Evolutionary conservation across 2,113 vertebrate genomes (phyloP), one percentile per base, ranked within the genome.

Genomic region (Ophiodon elongatus): DNA sequence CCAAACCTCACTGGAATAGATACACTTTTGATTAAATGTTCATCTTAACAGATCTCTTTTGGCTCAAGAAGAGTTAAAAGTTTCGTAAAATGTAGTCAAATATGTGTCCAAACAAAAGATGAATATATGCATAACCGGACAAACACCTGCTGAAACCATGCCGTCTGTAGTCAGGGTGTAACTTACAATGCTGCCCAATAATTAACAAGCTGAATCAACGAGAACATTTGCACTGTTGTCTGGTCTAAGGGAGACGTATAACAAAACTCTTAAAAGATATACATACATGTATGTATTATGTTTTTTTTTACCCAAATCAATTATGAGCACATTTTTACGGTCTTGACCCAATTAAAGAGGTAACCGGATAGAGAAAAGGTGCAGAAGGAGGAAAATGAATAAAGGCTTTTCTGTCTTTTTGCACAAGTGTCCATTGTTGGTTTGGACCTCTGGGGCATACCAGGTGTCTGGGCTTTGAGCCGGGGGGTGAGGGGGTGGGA

Each of bases 341-440:
- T 35, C 31, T 43, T 82, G 74, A 66, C 54, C 57, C 80, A 27
- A 84, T 84, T 78, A 75, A 82, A 78, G 23, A 56, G 9, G 31
- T 70, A 71, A 70, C 27, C 35, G 9, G 39, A 72, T 6, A 59
- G 65, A 73, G 68, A 67, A 76, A 84, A 90, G 76, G 85, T 86
- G 86, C 72, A 84, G 85, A 2, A 79, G 63, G 74, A 59, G 33
- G 54, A 83, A 76, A 35, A 25, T 14, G 86, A 88, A 94, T 91
- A 92, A 91, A 92, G 88, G 85, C 76, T 75, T 82, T 89, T 91
- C 84, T 93, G 91, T 94, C 85, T 87, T 75, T 88, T 71, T 82
- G 71, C 75, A 94, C 92, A 93, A 92, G 83, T 84, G 77, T 74
- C 80, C 91, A 94, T 94, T 94, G 92, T 94, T 91, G 84, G 69